Evolutionary conservation across 1,140 invertebrate genomes (phyloP).

Genomic region (Drosophila bifasciata): DNA sequence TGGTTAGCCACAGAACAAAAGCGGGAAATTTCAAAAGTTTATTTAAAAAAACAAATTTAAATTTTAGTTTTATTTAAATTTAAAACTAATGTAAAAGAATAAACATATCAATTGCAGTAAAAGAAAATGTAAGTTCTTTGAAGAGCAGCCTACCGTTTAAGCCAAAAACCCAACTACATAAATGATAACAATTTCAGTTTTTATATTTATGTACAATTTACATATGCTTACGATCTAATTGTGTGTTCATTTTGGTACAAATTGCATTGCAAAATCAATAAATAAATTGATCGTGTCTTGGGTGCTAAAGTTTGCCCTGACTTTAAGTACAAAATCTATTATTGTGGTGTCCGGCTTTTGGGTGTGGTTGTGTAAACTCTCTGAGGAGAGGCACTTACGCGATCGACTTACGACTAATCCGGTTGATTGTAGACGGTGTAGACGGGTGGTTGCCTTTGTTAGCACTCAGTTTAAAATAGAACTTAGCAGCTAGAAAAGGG

Average conservation of each 20-base stretch:
- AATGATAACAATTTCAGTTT: conserved; percentile 41
- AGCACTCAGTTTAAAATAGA: conserved; percentile 33
- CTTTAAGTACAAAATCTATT: conserved; percentile 56
- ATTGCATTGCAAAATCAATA: conserved; percentile 51
- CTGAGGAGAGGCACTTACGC: conserved; percentile 50
- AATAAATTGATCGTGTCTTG: conserved; percentile 38
- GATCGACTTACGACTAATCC: conserved; percentile 60
- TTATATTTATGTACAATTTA: conserved; percentile 64
- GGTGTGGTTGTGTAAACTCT: conserved; percentile 17
- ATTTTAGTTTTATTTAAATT: no score
- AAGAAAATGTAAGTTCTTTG: no score
- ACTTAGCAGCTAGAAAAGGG: conserved; percentile 38
- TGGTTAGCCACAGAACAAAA: no score
- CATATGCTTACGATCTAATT: conserved; percentile 42
- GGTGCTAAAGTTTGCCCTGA: conserved; percentile 21
- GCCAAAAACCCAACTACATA: not conserved
- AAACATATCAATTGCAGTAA: no score
- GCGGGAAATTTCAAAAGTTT: no score
- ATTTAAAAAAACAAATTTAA: no score
- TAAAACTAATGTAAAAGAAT: no score
- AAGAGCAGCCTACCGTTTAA: no score
- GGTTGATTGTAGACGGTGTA: conserved; percentile 57
- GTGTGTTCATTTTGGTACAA: conserved; percentile 58
- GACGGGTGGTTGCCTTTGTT: conserved; percentile 52
- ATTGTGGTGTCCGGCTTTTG: conserved; percentile 50